These are phyloP conservation scores for Dicranocentrus wangi DNA, from an alignment of 2,888 invertebrate species.

Conservation along the genomic window DNA sequence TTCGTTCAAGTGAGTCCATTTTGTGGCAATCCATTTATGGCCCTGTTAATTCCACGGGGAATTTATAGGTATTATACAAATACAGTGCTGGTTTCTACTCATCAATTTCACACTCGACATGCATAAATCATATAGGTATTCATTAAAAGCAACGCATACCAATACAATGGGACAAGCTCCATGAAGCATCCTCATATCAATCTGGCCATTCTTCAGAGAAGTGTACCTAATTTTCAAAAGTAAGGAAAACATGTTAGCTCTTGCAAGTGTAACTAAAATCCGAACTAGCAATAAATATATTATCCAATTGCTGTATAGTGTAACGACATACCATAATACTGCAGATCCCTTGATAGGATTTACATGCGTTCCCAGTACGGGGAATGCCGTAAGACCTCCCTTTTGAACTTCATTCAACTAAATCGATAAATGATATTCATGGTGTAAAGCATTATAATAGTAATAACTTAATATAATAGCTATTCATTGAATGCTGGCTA, in stretches of 20 bases:
- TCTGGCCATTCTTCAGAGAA: conserved; percentile 75
- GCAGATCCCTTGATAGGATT: conserved; percentile 74
- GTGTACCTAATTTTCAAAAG: conserved; percentile 73
- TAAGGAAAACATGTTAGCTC: too few relatives aligned
- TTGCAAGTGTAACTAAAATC: too few relatives aligned
- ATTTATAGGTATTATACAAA: background rate
- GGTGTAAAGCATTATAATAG: background rate
- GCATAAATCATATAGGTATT: background rate
- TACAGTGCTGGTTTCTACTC: background rate
- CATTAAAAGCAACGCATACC: too few relatives aligned
- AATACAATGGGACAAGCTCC: conserved; percentile 75
- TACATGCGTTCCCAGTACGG: conserved; percentile 72
- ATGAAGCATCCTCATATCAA: conserved; percentile 75
- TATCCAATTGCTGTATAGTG: too few relatives aligned
- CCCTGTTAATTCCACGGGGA: conserved; percentile 33
- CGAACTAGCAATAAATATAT: conserved; percentile 3
- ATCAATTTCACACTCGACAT: background rate
- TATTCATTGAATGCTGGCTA: conserved; percentile 16
- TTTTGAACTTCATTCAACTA: conserved; percentile 73
- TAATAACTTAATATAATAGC: background rate
- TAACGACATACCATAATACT: conserved; percentile 75
- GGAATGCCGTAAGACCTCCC: conserved; percentile 73
- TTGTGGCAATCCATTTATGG: conserved; percentile 71
- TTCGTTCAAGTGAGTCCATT: conserved; percentile 72
- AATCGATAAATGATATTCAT: background rate